These are phyloP conservation scores for Brachyptera putata DNA, from an alignment of 2,888 invertebrate genomes.

Conservation along the genomic window DNA sequence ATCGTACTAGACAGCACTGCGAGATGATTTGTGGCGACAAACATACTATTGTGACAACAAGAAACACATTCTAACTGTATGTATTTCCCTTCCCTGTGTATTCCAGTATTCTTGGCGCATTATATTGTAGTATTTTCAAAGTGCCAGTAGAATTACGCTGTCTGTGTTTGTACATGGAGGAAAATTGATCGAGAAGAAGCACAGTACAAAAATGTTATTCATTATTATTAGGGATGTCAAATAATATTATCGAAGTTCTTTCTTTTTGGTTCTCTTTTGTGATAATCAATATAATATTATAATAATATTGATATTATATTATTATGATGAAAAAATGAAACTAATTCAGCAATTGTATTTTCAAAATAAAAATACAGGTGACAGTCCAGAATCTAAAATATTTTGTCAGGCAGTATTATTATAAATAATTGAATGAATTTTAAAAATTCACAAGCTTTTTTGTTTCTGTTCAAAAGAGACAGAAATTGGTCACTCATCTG, in stretches of 20 bases:
- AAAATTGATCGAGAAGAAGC: slow-evolving; percentile 22
- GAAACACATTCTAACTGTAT: slow-evolving; percentile 28
- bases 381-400: too few relatives aligned
- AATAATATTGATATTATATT: too few relatives aligned
- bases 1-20: slow-evolving; percentile 20
- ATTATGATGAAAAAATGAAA: too few relatives aligned
- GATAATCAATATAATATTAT: too few relatives aligned
- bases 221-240: slow-evolving; percentile 27
- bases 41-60: slow-evolving; percentile 23
- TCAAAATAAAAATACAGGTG: too few relatives aligned
- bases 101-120: slow-evolving; percentile 28
- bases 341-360: too few relatives aligned
- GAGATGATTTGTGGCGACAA: slow-evolving; percentile 17
- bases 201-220: slow-evolving; percentile 30
- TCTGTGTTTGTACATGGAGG: slow-evolving; percentile 28
- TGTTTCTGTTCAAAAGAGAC: too few relatives aligned
- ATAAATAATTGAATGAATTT: too few relatives aligned
- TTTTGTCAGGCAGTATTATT: too few relatives aligned
- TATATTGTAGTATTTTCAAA: slow-evolving; percentile 28
- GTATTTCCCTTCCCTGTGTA: slow-evolving; percentile 25
- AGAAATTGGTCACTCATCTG: too few relatives aligned
- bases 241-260: slow-evolving; percentile 11
- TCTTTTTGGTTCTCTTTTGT: slow-evolving; percentile 13
- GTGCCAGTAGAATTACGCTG: slow-evolving; percentile 25
- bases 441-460: too few relatives aligned